Evolutionary conservation across 2,113 vertebrate species (phyloP).

Genomic region (Rallus limicola): DNA sequence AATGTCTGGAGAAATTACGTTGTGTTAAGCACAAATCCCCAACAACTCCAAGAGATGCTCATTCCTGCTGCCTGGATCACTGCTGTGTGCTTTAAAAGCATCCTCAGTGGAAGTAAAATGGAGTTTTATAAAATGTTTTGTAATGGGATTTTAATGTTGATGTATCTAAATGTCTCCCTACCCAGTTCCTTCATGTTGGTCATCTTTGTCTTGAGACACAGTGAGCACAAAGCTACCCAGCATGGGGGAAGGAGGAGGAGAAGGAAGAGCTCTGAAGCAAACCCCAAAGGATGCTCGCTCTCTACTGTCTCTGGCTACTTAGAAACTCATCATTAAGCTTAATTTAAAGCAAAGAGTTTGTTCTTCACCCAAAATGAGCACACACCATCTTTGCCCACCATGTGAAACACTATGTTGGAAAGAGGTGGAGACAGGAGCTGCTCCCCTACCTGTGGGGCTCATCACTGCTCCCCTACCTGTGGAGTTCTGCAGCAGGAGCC

Average conservation of each 20-base stretch:
- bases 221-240: neutral
- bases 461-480: conserved; percentile 80
- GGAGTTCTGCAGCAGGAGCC: conserved; percentile 90
- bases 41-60: neutral
- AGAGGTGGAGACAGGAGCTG: neutral
- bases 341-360: neutral
- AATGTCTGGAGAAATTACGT: neutral
- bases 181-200: rapidly evolving
- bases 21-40: neutral
- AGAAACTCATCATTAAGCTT: neutral
- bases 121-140: neutral
- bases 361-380: neutral
- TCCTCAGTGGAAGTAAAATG: neutral
- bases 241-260: neutral
- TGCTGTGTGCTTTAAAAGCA: neutral
- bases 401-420: rapidly evolving
- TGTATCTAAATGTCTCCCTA: neutral
- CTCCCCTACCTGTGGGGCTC: neutral
- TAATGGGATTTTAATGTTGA: neutral
- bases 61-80: rapidly evolving
- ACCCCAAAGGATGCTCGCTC: neutral
- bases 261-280: neutral
- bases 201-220: neutral
- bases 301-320: neutral
- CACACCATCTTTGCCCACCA: neutral